phyloP scores from a whole-genome alignment of 2,888 invertebrate species.

The Antheraea assamensis region DNA sequence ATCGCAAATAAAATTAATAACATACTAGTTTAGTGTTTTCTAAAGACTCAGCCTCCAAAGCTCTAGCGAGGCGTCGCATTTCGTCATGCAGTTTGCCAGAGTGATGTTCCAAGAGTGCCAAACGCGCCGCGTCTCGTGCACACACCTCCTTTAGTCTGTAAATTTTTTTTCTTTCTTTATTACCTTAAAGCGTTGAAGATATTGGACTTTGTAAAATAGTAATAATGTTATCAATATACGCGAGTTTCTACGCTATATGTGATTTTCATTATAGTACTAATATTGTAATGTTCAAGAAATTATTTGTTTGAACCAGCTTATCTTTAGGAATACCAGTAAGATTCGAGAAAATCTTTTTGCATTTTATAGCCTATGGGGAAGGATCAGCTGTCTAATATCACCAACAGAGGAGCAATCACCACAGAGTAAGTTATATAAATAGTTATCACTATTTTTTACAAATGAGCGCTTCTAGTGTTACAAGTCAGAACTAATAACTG shows the following conservation, averaged over 20 bases:
- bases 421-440: too few relatives aligned
- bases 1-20: background rate
- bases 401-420: too few relatives aligned
- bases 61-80: slow-evolving; percentile 67
- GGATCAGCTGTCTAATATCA: too few relatives aligned
- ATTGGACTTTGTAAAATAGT: background rate
- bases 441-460: too few relatives aligned
- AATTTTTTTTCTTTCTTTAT: background rate
- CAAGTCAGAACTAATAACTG: too few relatives aligned
- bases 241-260: background rate
- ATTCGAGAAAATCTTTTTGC: too few relatives aligned
- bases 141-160: slow-evolving; percentile 62
- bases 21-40: slow-evolving; percentile 53
- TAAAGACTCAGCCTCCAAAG: slow-evolving; percentile 48
- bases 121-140: slow-evolving; percentile 65
- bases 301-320: too few relatives aligned
- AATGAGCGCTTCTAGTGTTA: too few relatives aligned
- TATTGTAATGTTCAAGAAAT: too few relatives aligned
- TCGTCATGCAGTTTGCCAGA: slow-evolving; percentile 65
- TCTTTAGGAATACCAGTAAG: too few relatives aligned
- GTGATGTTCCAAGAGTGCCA: slow-evolving; percentile 69
- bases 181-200: background rate
- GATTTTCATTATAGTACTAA: background rate
- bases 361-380: too few relatives aligned
- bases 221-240: background rate